phyloP scores from a whole-genome alignment of 2,797 vertebrate species.

The Danio albolineatus region DNA sequence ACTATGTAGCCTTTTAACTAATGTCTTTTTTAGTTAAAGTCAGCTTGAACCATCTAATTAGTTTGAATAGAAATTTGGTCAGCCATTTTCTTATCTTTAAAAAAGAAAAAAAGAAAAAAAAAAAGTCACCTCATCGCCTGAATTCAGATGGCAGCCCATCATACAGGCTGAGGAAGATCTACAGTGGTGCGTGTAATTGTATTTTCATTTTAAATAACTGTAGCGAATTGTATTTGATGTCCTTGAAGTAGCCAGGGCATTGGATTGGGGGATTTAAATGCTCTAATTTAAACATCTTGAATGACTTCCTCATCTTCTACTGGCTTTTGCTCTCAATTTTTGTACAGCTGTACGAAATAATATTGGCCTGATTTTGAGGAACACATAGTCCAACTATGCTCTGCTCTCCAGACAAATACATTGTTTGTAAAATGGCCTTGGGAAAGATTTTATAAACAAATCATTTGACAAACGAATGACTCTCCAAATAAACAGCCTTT shows the following conservation, averaged over 20 bases:
- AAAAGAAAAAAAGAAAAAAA: not conserved
- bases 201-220: constrained; percentile 28
- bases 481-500: not conserved
- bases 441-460: too few species aligned
- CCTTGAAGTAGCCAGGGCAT: constrained; percentile 26
- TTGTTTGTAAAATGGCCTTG: too few species aligned
- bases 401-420: too few species aligned
- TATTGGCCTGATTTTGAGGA: too few species aligned
- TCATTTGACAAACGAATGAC: not conserved
- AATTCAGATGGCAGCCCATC: constrained; percentile 25
- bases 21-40: constrained; percentile 23
- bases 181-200: constrained; percentile 46
- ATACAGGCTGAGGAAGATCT: constrained; percentile 11
- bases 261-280: constrained; percentile 29
- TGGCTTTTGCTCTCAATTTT: constrained; percentile 1
- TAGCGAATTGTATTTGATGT: constrained; percentile 31
- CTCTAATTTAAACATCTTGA: constrained; percentile 16
- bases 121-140: not conserved
- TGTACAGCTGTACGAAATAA: not conserved
- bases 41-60: constrained; percentile 27
- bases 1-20: constrained; percentile 4
- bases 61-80: constrained; percentile 28
- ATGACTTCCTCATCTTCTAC: not conserved
- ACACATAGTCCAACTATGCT: too few species aligned
- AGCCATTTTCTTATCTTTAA: constrained; percentile 16